Evolutionary conservation across 2,888 invertebrate genomes (phyloP), one percentile per base, ranked within the genome.

Genomic region (Apamea epomidion): DNA sequence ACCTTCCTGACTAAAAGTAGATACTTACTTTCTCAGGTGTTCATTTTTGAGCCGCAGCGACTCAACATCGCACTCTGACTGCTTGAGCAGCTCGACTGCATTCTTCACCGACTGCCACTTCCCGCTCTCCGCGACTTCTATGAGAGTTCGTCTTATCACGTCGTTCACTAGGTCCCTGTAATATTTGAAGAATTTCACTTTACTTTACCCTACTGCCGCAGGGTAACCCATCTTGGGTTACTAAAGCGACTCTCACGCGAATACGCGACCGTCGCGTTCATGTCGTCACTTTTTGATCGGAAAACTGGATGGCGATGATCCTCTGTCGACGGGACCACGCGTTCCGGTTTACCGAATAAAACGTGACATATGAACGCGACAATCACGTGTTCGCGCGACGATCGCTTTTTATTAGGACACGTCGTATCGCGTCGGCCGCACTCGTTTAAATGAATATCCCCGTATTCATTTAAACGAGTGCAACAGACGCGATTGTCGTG

Each of bases 61-160:
- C 2, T 90, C 79, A 1, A 91, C 88, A 5, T 92, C 92, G 21
- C 91, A 88, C 5, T 88, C 90, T 54, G 91, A 91, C 18, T 92
- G 89, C 16, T 91, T 87, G 12, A 95, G 88, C 18, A 88, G 76
- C 3, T 87, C 83, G 4, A 93, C 91, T 1, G 93, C 93, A 51
- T 92, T 85, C 51, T 89, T 91, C 37, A 96, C 88, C 3, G 93
- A 90, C 2, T 76, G 76, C 89, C 91, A 95, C 21, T 91, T 89
- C 0, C 95, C 95, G 16, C 76, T 87, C 76, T 95, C 93, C 1
- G 92, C 92, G 6, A 96, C 81, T 75, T 96, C 95, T 60, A 95
- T 74, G 5, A 97, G 90, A 10, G 94, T 93, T 81, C 91, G 90
- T 84, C 93, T 90, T 18, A 95, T 85, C 12, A 95, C 90, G 51